Conservation (phyloP, 2,797 vertebrate species). For the Gymnocypris eckloni region DNA sequence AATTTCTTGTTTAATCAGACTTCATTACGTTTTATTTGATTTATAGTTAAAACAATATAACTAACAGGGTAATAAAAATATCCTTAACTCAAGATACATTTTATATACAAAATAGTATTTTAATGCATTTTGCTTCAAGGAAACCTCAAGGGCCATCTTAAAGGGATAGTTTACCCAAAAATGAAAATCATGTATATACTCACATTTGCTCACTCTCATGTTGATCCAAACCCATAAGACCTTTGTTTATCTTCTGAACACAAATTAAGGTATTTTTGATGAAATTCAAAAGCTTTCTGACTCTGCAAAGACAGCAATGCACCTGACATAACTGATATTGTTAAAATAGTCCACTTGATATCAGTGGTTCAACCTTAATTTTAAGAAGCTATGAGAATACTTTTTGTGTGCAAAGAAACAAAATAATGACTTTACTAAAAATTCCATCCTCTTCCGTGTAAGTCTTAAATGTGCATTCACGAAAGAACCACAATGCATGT, state of each 20-base stretch:
- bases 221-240: not conserved
- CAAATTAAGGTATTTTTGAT: not conserved
- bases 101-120: too few relatives aligned
- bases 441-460: too few relatives aligned
- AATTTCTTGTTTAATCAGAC: not conserved
- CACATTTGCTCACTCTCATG: not conserved
- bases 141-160: not conserved
- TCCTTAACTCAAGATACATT: too few relatives aligned
- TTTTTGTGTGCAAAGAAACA: too few relatives aligned
- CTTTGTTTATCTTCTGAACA: not conserved
- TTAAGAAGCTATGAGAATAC: too few relatives aligned
- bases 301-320: too few relatives aligned
- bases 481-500: too few relatives aligned
- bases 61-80: not conserved
- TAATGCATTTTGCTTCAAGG: not conserved
- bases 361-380: too few relatives aligned
- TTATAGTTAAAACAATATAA: not conserved
- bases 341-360: too few relatives aligned
- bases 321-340: too few relatives aligned
- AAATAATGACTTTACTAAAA: too few relatives aligned
- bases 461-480: too few relatives aligned
- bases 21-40: not conserved
- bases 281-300: not conserved
- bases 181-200: not conserved
- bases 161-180: not conserved